These are phyloP conservation scores for Clamator glandarius DNA, from an alignment of 2,797 vertebrate species.

Conservation along the genomic window DNA sequence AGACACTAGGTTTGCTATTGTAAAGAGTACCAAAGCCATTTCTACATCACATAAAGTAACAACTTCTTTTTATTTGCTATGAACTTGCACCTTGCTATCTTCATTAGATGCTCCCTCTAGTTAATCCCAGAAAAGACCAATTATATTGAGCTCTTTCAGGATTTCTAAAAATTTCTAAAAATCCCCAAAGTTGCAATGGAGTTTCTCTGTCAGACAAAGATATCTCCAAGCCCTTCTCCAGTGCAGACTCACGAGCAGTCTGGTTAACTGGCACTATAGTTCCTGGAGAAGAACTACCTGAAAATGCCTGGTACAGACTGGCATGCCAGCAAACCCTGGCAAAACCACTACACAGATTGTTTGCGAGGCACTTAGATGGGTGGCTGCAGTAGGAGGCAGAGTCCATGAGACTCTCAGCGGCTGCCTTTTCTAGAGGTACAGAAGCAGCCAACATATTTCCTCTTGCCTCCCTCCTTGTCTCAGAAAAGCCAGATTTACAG, in stretches of 20 bases:
- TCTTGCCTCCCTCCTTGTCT: not conserved
- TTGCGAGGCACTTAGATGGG: not conserved
- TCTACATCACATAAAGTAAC: not conserved
- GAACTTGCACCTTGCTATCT: accelerated
- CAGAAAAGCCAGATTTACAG: not conserved
- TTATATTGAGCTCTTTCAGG: not conserved
- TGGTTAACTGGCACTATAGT: not conserved
- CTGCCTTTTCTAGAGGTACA: not conserved
- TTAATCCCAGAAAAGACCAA: not conserved
- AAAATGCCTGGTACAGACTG: not conserved
- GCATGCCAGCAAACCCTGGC: not conserved
- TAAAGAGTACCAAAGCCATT: not conserved
- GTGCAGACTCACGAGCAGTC: not conserved
- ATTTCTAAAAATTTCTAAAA: not conserved
- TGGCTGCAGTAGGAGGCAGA: not conserved
- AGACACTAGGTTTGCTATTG: not conserved
- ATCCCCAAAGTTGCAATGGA: not conserved
- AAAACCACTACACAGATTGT: not conserved
- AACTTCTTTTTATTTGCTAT: not conserved
- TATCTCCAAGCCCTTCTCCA: not conserved
- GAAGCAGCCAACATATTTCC: not conserved
- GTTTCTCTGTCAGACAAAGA: not conserved
- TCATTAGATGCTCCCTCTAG: not conserved
- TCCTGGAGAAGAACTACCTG: not conserved
- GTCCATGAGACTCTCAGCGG: not conserved